These are phyloP conservation scores for Solenopsis invicta DNA, from an alignment of 1,140 invertebrate species.

Conservation along the genomic window DNA sequence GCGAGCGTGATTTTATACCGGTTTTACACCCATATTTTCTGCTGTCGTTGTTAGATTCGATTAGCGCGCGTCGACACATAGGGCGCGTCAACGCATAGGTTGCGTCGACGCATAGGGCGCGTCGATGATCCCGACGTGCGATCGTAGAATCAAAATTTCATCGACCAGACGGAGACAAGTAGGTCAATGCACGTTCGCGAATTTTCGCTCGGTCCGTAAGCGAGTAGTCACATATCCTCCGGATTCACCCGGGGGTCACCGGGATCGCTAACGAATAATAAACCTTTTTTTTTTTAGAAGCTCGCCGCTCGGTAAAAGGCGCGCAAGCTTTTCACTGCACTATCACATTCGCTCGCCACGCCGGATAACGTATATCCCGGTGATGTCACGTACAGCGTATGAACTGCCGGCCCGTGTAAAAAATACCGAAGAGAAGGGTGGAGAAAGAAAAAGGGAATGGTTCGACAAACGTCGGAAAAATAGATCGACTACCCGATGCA, in stretches of 20 bases:
- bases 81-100: slow-evolving; percentile 16
- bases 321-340: slow-evolving; percentile 49
- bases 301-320: slow-evolving; percentile 12
- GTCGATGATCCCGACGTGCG: slow-evolving; percentile 6
- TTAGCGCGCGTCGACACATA: slow-evolving; percentile 25
- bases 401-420: slow-evolving; percentile 46
- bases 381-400: slow-evolving; percentile 56
- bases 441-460: slow-evolving; percentile 37
- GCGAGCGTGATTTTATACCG: neutral
- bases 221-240: slow-evolving; percentile 12
- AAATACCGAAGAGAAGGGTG: neutral
- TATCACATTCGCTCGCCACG: slow-evolving; percentile 47
- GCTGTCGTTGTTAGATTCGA: neutral
- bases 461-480: slow-evolving; percentile 41
- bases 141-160: slow-evolving; percentile 61
- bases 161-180: slow-evolving; percentile 35
- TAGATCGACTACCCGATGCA: neutral
- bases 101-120: slow-evolving; percentile 9
- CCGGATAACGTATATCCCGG: slow-evolving; percentile 34
- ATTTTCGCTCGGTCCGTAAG: slow-evolving; percentile 3
- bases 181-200: slow-evolving; percentile 22
- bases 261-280: slow-evolving; percentile 58
- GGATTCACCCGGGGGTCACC: slow-evolving; percentile 2
- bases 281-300: slow-evolving; percentile 31
- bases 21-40: slow-evolving; percentile 21